A percentile compares a stretch with the other conserved stretches of the same genome.
phyloP scores from a whole-genome alignment of 2,888 invertebrate species.

The Amiota communis region DNA sequence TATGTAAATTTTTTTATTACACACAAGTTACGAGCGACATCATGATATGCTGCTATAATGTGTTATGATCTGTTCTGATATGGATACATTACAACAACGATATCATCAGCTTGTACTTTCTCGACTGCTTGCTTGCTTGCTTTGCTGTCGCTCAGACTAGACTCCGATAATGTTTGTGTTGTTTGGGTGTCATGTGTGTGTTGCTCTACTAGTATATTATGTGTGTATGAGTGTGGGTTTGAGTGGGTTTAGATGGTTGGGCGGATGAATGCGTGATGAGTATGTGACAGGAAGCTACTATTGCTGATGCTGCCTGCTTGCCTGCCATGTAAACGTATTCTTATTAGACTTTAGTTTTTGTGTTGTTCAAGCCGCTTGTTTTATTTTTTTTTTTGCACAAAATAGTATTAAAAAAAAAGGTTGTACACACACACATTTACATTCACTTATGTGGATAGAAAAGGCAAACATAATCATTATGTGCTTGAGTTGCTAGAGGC shows the following conservation, averaged over 20 bases:
- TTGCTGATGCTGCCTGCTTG: conserved; percentile 6
- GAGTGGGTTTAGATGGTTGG: conserved; percentile 6
- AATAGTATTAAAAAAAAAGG: conserved; percentile 12
- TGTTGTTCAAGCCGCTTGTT: conserved; percentile 26
- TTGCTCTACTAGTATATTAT: conserved; percentile 10
- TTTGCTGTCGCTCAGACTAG: background rate
- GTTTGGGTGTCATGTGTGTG: background rate
- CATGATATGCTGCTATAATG: conserved; percentile 57
- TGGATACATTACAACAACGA: conserved; percentile 34
- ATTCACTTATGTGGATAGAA: background rate
- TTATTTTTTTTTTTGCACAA: conserved; percentile 14
- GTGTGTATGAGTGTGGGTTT: background rate
- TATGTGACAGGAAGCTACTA: conserved; percentile 26
- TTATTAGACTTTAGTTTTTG: conserved; percentile 27
- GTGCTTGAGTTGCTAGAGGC: conserved; percentile 23
- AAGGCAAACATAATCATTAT: conserved; percentile 29
- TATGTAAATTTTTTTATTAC: conserved; percentile 60
- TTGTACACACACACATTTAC: conserved; percentile 11
- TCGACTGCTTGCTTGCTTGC: background rate
- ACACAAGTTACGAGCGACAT: conserved; percentile 48
- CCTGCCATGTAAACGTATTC: conserved; percentile 17
- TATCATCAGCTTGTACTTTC: conserved; percentile 16
- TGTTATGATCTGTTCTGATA: conserved; percentile 62
- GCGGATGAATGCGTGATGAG: conserved; percentile 2
- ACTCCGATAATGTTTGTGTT: conserved; percentile 1